A percentile compares a stretch with the other conserved stretches of the same genome.
These are phyloP conservation scores for Megalopta genalis DNA, from an alignment of 1,140 invertebrate genomes.

Conservation along the genomic window DNA sequence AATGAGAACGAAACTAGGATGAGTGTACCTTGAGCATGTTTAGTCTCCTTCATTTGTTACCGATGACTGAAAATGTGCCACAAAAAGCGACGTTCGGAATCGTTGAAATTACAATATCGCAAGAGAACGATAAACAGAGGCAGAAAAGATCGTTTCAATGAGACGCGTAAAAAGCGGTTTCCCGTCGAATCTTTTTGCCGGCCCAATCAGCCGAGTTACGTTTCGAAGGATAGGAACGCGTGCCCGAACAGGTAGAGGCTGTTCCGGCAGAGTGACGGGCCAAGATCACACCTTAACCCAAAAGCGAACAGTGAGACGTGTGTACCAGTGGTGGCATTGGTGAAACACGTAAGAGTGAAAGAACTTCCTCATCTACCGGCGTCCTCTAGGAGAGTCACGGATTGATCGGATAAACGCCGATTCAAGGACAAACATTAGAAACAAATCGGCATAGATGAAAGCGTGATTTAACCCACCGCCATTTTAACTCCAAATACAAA, in stretches of 20 bases:
- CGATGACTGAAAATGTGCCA: background rate
- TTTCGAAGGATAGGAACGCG: background rate
- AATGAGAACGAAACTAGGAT: slow-evolving; percentile 44
- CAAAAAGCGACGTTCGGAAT: background rate
- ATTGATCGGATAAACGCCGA: background rate
- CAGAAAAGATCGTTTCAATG: background rate
- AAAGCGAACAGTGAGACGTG: background rate
- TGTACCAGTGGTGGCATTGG: slow-evolving; percentile 27
- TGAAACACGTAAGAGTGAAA: slow-evolving; percentile 19
- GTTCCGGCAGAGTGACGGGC: too few relatives aligned
- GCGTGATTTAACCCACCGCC: background rate
- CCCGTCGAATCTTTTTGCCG: background rate
- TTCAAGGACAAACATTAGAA: slow-evolving; percentile 15
- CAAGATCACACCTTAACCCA: slow-evolving; percentile 13
- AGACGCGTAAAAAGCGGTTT: background rate
- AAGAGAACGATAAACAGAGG: background rate
- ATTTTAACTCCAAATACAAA: too few relatives aligned
- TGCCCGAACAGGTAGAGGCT: too few relatives aligned
- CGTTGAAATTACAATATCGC: too few relatives aligned
- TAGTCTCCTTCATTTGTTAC: background rate
- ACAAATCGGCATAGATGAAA: background rate
- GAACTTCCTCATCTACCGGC: background rate
- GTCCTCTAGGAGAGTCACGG: background rate
- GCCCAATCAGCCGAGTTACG: background rate
- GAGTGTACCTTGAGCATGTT: slow-evolving; percentile 58